These are phyloP conservation scores for Heteromyza rotundicornis DNA, from an alignment of 2,888 invertebrate species.

Conservation along the genomic window DNA sequence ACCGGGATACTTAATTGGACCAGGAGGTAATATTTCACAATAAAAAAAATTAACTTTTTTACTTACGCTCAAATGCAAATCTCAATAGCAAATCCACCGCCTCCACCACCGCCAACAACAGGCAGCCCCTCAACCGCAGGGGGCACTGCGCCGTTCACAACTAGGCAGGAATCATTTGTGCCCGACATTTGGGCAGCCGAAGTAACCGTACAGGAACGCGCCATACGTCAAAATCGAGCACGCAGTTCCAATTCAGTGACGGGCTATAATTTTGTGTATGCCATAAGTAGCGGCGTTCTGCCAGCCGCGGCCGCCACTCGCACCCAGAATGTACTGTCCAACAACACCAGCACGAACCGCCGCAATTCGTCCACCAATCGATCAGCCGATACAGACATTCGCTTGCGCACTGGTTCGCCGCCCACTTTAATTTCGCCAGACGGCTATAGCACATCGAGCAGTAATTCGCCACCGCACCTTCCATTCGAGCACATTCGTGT, in stretches of 20 bases:
- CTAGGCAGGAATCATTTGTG: conserved; percentile 47
- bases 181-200: conserved; percentile 63
- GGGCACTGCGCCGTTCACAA: not conserved
- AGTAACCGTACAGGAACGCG: conserved; percentile 59
- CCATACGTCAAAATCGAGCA: conserved; percentile 52
- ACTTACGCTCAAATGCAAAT: conserved; percentile 6
- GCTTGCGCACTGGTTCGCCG: not conserved
- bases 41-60: too few species aligned
- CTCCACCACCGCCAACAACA: conserved; percentile 23
- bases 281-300: conserved; percentile 60
- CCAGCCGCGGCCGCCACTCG: conserved; percentile 30
- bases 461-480: conserved; percentile 27
- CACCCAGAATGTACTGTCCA: conserved; percentile 14
- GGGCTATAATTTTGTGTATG: conserved; percentile 61
- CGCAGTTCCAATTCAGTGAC: conserved; percentile 50
- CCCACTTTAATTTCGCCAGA: conserved; percentile 10
- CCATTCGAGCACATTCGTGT: conserved; percentile 35
- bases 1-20: conserved; percentile 8
- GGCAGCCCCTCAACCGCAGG: conserved; percentile 14
- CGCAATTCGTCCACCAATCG: conserved; percentile 7
- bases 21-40: conserved; percentile 8
- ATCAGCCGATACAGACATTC: conserved; percentile 16
- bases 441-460: conserved; percentile 34
- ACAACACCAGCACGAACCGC: conserved; percentile 16
- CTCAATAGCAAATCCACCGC: conserved; percentile 24